Conservation (phyloP, 1,140 invertebrate genomes). For the Diachasma alloeum region DNA sequence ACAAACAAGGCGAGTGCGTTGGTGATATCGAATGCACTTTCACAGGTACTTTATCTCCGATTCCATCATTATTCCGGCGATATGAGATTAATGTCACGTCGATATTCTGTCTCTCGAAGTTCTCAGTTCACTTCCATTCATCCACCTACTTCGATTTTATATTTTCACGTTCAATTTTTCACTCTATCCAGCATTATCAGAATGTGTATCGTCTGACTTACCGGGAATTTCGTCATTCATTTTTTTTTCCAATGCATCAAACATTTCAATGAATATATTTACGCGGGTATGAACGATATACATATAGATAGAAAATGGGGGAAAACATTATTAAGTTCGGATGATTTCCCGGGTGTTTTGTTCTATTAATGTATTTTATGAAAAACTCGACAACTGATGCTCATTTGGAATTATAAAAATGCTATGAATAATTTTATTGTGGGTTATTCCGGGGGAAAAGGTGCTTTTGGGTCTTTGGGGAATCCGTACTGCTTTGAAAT, state of each 20-base stretch:
- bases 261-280: constrained; percentile 3
- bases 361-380: not conserved
- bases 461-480: no score
- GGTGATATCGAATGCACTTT: not conserved
- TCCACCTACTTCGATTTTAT: not conserved
- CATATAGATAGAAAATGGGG: not conserved
- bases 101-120: constrained; percentile 26
- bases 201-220: not conserved
- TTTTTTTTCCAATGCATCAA: not conserved
- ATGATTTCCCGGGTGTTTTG: constrained; percentile 5
- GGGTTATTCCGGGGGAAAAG: no score
- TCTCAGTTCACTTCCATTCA: not conserved
- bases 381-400: not conserved
- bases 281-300: not conserved
- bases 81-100: constrained; percentile 45
- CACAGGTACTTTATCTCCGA: not conserved
- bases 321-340: not conserved
- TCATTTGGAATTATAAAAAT: not conserved
- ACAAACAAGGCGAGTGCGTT: no score
- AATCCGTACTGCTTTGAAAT: no score
- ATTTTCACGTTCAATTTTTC: not conserved
- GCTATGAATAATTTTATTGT: not conserved
- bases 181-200: not conserved
- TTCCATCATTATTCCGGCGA: constrained; percentile 25
- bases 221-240: not conserved